Conservation (phyloP, 37 sponge, comb jelly and placozoan species). For the Petrosia ficiformis region DNA sequence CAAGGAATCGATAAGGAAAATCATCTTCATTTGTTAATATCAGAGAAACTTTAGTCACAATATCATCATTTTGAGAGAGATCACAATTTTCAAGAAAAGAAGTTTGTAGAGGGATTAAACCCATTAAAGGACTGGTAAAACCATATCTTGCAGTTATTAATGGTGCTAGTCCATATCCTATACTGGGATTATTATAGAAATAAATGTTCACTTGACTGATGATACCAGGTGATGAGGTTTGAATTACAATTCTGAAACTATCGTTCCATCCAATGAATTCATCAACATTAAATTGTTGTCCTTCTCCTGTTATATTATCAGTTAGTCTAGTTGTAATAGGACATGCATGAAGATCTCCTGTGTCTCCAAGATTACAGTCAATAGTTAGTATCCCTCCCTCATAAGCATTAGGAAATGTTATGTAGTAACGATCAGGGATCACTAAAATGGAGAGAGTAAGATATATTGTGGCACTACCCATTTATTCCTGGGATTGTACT, state of each 20-base stretch:
- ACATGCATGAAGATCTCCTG: not conserved
- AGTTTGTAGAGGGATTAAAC: conserved; percentile 3
- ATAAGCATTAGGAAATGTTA: not conserved
- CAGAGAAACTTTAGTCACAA: conserved; percentile 26
- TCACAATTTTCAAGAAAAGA: conserved; percentile 32
- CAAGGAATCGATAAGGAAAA: not conserved
- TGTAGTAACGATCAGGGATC: not conserved
- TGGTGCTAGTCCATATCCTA: conserved; percentile 45
- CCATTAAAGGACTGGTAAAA: not conserved
- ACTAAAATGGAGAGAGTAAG: not conserved
- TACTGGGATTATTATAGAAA: conserved; percentile 49
- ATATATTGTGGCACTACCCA: too few species aligned
- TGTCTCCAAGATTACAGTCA: not conserved
- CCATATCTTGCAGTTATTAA: not conserved
- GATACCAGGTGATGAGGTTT: not conserved
- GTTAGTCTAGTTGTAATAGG: not conserved
- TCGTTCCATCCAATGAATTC: not conserved
- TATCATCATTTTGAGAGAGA: conserved; percentile 22
- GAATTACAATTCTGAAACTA: not conserved
- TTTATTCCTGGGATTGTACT: too few species aligned
- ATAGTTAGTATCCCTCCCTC: not conserved
- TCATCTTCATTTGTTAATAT: not conserved
- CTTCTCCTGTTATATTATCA: not conserved
- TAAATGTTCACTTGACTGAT: conserved; percentile 33
- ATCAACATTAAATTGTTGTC: not conserved